phyloP scores from a whole-genome alignment of 2,797 vertebrate species.

The Podarcis lilfordi region DNA sequence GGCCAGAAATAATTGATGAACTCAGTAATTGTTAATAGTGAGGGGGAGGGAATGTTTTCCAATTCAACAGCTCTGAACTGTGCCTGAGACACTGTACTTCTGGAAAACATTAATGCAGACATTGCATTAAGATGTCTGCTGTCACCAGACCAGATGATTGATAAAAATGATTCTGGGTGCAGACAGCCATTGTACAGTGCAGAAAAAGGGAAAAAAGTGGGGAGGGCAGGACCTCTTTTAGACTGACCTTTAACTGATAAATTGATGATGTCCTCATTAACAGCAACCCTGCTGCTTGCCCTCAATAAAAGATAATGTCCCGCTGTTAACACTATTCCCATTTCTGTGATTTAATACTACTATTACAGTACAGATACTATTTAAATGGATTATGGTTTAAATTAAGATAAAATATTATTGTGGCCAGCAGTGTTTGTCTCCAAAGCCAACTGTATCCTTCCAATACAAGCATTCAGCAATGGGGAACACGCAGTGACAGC shows the following conservation, averaged over 20 bases:
- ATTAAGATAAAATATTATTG: conserved; percentile 72
- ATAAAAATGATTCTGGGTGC: conserved; percentile 45
- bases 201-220: conserved; percentile 34
- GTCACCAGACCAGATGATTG: conserved; percentile 39
- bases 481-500: background rate
- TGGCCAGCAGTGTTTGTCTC: conserved; percentile 50
- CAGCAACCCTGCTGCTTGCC: conserved; percentile 77
- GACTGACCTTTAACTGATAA: conserved; percentile 79
- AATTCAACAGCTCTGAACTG: background rate
- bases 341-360: conserved; percentile 75
- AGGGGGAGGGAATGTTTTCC: conserved; percentile 5
- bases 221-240: conserved; percentile 69
- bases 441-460: conserved; percentile 39
- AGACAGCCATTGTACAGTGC: conserved; percentile 31
- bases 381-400: conserved; percentile 72
- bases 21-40: background rate
- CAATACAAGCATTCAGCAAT: conserved; percentile 31
- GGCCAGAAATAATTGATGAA: conserved; percentile 24
- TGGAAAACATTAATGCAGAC: conserved; percentile 28
- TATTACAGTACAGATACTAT: conserved; percentile 73
- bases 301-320: conserved; percentile 81
- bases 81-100: conserved; percentile 2
- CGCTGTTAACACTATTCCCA: conserved; percentile 73
- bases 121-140: conserved; percentile 51
- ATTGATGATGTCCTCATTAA: conserved; percentile 80